A percentile compares a stretch with the other conserved stretches of the same genome.
These are phyloP conservation scores for Pseudomyrmex dendroicus DNA, from an alignment of 1,140 invertebrate species.

Conservation along the genomic window DNA sequence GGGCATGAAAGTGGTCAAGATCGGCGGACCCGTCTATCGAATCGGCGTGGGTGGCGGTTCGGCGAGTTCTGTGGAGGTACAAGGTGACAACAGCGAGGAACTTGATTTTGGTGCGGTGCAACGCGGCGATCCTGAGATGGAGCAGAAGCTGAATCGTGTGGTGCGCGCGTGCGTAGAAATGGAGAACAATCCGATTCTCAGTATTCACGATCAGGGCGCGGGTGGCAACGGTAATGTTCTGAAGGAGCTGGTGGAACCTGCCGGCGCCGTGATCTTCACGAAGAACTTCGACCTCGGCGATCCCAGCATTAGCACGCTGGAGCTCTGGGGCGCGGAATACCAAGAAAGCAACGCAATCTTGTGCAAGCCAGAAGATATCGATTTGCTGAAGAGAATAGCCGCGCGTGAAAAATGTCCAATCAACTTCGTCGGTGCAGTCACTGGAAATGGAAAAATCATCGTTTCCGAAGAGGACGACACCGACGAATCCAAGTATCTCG, in stretches of 20 bases:
- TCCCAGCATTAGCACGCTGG: slow-evolving; percentile 95
- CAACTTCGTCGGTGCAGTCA: slow-evolving; percentile 96
- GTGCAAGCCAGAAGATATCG: slow-evolving; percentile 88
- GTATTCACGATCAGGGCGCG: slow-evolving; percentile 98
- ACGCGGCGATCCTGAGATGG: slow-evolving; percentile 99
- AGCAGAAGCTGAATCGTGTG: slow-evolving; percentile 97
- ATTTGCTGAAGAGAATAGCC: slow-evolving; percentile 90
- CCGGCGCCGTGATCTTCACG: slow-evolving; percentile 95
- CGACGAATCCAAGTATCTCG: slow-evolving; percentile 79
- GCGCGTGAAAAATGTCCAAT: slow-evolving; percentile 96
- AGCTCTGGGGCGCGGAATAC: slow-evolving; percentile 99
- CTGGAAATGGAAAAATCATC: slow-evolving; percentile 93
- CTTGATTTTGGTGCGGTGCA: slow-evolving; percentile 98
- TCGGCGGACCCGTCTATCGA: slow-evolving; percentile 98
- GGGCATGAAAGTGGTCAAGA: slow-evolving; percentile 95
- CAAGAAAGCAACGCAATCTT: slow-evolving; percentile 98
- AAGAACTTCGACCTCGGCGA: slow-evolving; percentile 96
- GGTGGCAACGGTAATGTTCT: slow-evolving; percentile 99
- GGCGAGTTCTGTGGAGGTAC: slow-evolving; percentile 97
- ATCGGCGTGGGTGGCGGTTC: slow-evolving; percentile 99
- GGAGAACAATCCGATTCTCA: slow-evolving; percentile 95
- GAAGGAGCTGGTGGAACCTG: slow-evolving; percentile 97
- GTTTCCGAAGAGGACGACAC: slow-evolving; percentile 88
- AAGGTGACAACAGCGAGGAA: slow-evolving; percentile 93
- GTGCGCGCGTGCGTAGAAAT: slow-evolving; percentile 96